phyloP scores from a whole-genome alignment of 2,113 vertebrate species.

The Phycodurus eques region DNA sequence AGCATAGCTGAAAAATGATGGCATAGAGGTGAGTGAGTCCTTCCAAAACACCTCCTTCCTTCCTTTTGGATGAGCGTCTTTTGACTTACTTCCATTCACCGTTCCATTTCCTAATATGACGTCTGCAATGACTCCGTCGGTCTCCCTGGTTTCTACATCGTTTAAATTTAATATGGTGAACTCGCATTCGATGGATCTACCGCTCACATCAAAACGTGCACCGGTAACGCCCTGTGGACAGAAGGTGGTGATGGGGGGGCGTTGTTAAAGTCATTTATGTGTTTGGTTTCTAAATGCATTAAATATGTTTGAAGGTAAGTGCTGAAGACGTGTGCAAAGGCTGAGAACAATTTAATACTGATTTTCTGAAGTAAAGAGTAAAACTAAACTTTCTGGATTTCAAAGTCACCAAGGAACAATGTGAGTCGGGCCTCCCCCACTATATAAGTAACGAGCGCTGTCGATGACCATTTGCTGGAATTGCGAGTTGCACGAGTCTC shows the following conservation, averaged over 20 bases:
- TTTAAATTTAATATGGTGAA: background rate
- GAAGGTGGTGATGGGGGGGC: background rate
- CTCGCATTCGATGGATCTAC: background rate
- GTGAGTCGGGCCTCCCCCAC: no score
- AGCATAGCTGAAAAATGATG: background rate
- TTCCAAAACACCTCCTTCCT: background rate
- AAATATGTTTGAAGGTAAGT: no score
- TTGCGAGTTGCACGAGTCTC: no score
- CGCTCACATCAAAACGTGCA: rapidly evolving
- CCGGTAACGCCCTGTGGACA: background rate
- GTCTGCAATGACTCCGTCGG: background rate
- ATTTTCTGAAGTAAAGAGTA: no score
- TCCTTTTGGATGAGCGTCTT: background rate
- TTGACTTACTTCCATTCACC: background rate
- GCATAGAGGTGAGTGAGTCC: background rate
- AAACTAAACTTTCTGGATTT: no score
- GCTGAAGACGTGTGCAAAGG: no score
- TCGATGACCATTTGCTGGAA: no score
- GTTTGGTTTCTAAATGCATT: no score
- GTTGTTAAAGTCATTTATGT: no score
- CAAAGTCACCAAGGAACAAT: no score
- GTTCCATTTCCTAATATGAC: background rate
- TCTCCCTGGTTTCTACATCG: background rate
- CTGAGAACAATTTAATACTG: no score
- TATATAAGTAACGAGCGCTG: no score